Evolutionary conservation across 2,888 invertebrate genomes (phyloP).

Genomic region (Drosophila setosimentum): DNA sequence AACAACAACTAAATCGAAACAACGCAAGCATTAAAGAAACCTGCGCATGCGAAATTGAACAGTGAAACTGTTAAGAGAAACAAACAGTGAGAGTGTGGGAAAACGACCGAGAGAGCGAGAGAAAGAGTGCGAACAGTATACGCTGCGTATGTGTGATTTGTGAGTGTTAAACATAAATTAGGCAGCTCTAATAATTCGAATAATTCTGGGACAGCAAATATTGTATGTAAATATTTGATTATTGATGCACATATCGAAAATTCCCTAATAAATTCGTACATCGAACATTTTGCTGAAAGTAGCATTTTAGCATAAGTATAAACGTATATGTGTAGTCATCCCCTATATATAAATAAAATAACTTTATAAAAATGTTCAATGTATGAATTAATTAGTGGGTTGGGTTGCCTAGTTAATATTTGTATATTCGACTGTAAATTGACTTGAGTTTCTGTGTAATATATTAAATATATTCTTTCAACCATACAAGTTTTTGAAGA

Average conservation of each 20-base stretch:
- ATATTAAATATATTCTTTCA: not conserved
- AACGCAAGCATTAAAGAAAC: slow-evolving; percentile 32
- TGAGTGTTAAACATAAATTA: not conserved
- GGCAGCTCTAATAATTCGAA: not conserved
- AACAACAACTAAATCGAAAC: not conserved
- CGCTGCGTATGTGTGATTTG: slow-evolving; percentile 61
- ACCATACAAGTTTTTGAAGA: not conserved
- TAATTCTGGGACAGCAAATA: not conserved
- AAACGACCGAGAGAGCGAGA: slow-evolving; percentile 4
- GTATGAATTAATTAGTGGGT: not conserved
- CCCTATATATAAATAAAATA: not conserved
- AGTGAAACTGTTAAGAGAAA: slow-evolving; percentile 19
- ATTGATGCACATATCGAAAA: not conserved
- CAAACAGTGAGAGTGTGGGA: slow-evolving; percentile 13
- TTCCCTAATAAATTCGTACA: not conserved
- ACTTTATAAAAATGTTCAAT: not conserved
- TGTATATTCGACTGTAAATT: not conserved
- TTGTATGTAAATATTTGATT: not conserved
- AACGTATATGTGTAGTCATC: not conserved
- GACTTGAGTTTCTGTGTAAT: too few relatives aligned
- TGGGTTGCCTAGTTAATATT: not conserved
- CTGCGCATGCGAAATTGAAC: slow-evolving; percentile 66
- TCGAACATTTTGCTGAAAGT: not conserved
- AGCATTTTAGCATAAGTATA: not conserved
- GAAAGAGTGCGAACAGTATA: slow-evolving; percentile 17